Base-by-base conservation (phyloP, 1,140 invertebrate species). In the Drosophila nebulosa region DNA sequence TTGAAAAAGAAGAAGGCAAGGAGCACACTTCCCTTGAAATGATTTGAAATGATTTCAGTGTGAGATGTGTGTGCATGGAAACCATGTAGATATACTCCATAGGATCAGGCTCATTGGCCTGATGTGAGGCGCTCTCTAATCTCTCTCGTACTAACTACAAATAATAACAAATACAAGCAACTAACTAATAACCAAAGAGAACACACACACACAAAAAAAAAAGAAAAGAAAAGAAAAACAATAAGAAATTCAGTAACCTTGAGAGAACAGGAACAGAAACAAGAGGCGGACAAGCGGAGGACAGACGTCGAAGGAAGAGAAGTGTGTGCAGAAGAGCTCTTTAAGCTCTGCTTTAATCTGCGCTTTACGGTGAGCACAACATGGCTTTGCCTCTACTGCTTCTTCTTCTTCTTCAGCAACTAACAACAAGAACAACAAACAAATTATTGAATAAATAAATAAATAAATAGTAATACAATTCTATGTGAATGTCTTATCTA, bases 11-110 rank as follows among this genome's bases (percentile, higher is more conserved):
- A 16, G 26, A 26, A 53, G 21, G 9, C 51, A 5, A 26, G 14
- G 46, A 39, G 30, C 50, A 46, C 18, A n/a, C n/a, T n/a, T 46
- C 24, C 35, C 57, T 63, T 51, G 53, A 56, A 32, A 50, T 62
- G 30, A 30, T 3, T 39, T 53, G n/a, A n/a, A n/a, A n/a, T n/a
- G n/a, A n/a, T n/a, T n/a, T n/a, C n/a, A n/a, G 51, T 53, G 51
- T 30, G 51, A 27, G 51, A 27, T 27, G 51, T 53, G 51, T 53
- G 51, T 53, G 51, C n/a, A 27, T 53, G 51, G 51, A 55, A 62
- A 67, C 21, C 36, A 65, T 67, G 70, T 73, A 73, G 66, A 73
- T 64, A 73, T 46, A 55, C 58, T 69, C 14, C 51, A n/a, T 27
- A 53, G 51, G 51, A 27, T 27, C 51, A 53, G 51, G 51, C 51